A percentile compares a stretch with the other conserved stretches of the same genome.
phyloP scores from a whole-genome alignment of 2,888 invertebrate species.

The Tetropium fuscum region DNA sequence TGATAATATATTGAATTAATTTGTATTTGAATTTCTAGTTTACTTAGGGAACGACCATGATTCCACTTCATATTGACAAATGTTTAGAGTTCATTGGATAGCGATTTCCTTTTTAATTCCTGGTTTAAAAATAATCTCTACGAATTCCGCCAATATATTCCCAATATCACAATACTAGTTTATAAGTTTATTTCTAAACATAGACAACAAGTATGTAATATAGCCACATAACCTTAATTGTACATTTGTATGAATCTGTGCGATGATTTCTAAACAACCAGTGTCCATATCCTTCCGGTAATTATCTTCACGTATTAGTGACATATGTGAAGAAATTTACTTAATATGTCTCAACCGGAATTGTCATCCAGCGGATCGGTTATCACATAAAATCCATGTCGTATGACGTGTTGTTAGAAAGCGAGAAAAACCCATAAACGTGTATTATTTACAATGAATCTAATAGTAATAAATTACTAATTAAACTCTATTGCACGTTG shows the following conservation, averaged over 20 bases:
- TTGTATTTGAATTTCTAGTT: too few species aligned
- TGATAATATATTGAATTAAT: too few species aligned
- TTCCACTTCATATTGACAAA: too few species aligned
- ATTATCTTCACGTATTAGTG: conserved; percentile 20
- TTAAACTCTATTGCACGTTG: conserved; percentile 5
- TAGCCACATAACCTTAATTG: background rate
- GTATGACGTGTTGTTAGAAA: conserved; percentile 16
- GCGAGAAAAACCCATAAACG: conserved; percentile 20
- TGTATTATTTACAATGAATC: background rate
- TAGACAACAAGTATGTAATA: too few species aligned
- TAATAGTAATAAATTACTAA: conserved; percentile 6
- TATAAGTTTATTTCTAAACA: too few species aligned
- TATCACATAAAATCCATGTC: conserved; percentile 17
- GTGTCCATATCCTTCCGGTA: conserved; percentile 11
- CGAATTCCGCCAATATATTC: background rate
- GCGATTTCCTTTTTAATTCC: too few species aligned
- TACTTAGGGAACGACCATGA: too few species aligned
- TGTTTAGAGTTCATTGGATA: too few species aligned
- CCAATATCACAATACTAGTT: conserved; percentile 10
- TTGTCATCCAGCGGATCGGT: conserved; percentile 10
- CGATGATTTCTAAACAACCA: conserved; percentile 14
- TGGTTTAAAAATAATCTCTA: too few species aligned
- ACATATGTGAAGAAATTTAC: conserved; percentile 12
- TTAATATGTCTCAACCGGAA: conserved; percentile 1
- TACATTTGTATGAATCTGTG: conserved; percentile 7